A percentile compares a stretch with the other conserved stretches of the same genome.
phyloP scores from a whole-genome alignment of 2,113 vertebrate genomes.

The Ciconia maguari region DNA sequence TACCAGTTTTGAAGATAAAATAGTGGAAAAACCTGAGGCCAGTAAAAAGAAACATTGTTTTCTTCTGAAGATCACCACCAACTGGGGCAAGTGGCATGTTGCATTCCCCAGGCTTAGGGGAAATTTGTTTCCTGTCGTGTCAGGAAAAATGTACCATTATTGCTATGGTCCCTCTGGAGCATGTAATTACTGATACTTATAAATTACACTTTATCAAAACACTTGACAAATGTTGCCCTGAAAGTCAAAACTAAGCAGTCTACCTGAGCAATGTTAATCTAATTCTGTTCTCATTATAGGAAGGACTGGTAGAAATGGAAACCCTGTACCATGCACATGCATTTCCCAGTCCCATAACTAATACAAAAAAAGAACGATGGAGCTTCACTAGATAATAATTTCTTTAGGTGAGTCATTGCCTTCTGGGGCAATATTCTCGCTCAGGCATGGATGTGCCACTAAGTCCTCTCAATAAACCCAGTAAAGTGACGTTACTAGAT shows the following conservation, averaged over 20 bases:
- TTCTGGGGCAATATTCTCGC: not conserved
- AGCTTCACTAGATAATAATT: not conserved
- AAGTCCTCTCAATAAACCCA: not conserved
- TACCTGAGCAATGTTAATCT: not conserved
- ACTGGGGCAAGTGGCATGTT: not conserved
- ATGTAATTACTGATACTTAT: not conserved
- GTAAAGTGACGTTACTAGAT: not conserved
- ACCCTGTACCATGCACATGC: fast-evolving
- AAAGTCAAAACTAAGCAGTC: not conserved
- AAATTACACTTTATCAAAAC: not conserved
- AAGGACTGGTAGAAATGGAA: not conserved
- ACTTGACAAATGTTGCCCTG: not conserved
- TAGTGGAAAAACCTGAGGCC: not conserved
- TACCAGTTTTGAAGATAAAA: conserved; percentile 8
- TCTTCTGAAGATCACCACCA: conserved; percentile 35
- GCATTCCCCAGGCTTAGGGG: not conserved
- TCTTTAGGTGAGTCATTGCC: not conserved
- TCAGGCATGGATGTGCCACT: not conserved
- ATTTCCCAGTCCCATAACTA: not conserved
- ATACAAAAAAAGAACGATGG: fast-evolving
- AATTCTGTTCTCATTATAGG: not conserved
- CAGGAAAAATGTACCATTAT: not conserved
- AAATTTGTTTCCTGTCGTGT: not conserved
- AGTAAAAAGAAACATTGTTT: not conserved
- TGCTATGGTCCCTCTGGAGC: not conserved